Evolutionary conservation across 2,113 vertebrate species (phyloP).

Genomic region (Podilymbus podiceps): DNA sequence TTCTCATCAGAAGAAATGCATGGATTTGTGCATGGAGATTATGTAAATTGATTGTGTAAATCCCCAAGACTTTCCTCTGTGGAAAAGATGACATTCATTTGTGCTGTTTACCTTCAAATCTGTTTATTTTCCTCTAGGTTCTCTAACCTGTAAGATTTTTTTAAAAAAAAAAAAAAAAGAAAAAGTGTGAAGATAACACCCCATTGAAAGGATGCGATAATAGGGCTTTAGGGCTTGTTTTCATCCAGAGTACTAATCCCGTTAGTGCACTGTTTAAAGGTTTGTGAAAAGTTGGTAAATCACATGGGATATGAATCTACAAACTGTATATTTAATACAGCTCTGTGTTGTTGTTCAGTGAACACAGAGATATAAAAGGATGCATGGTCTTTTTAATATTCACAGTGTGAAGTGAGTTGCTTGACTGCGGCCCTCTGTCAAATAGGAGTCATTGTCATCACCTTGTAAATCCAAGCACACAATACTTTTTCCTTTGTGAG

Average conservation of each 20-base stretch:
- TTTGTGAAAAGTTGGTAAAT: conserved; percentile 40
- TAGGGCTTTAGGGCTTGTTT: conserved; percentile 40
- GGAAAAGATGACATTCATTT: conserved; percentile 16
- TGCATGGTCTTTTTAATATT: neutral
- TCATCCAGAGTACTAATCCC: conserved; percentile 37
- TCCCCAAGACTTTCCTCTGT: conserved; percentile 6
- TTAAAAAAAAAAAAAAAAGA: neutral
- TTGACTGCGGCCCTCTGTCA: neutral
- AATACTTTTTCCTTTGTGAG: neutral
- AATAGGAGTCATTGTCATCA: neutral
- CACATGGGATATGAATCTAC: conserved; percentile 9
- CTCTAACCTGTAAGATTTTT: neutral
- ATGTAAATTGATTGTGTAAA: conserved; percentile 51
- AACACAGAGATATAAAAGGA: neutral
- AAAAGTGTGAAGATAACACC: neutral
- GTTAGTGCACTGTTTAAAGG: conserved; percentile 32
- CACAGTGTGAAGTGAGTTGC: neutral
- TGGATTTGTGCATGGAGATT: conserved; percentile 11
- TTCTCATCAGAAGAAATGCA: conserved; percentile 7
- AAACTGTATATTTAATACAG: neutral
- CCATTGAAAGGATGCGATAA: conserved; percentile 13
- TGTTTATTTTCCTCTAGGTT: conserved; percentile 38
- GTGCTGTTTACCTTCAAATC: conserved; percentile 40
- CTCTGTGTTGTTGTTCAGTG: neutral
- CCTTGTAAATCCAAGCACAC: neutral